Evolutionary conservation across 2,888 invertebrate genomes (phyloP), one percentile per base, ranked within the genome.

Genomic region (Campoplex nolae): DNA sequence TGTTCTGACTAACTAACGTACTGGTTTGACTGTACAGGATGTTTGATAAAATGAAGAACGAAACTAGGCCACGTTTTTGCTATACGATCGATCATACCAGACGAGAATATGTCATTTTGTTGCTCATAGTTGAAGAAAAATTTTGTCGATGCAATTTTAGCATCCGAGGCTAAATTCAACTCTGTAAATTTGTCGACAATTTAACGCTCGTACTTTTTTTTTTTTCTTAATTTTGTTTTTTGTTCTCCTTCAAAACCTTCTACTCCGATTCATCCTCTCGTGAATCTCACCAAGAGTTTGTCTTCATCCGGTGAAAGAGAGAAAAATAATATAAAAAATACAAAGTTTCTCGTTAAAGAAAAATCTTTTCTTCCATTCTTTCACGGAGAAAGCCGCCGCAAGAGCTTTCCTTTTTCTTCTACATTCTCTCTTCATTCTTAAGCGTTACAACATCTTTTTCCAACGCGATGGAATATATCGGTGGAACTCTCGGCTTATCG

Each of bases 281-380:
- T 28, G 67, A 82, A 74, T 74, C 74, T 71, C 67, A 56, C 65
- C 67, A 32, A 82, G 81, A 42, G 68, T 76, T 75, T 70, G 45
- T 58, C 28, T 58, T 77, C 38, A 48, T 45, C 56, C 78, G 51
- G 38, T 28, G 32, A 13, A 8, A 32, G 51, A 32, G 13, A 62
- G n/a, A 45, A 58, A 42, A 48, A 65, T 42, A 51, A 45, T 35
- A 54, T 51, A 77, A 67, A 38, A 42, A 42, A 42, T 28, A 78
- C 51, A 77, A 68, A 73, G 82, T 82, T 83, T 67, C 70, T 83
- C 82, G 82, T 83, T 83, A 76, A 76, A 75, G 82, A 76, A 70
- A 71, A 83, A 83, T 83, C 83, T 83, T 83, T 83, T 68, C 70
- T 83, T 76, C 56, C 45, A 45, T 73, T 74, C 81, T 54, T 81